Conservation (phyloP, 2,113 vertebrate species). For the Halcyon malimbica region DNA sequence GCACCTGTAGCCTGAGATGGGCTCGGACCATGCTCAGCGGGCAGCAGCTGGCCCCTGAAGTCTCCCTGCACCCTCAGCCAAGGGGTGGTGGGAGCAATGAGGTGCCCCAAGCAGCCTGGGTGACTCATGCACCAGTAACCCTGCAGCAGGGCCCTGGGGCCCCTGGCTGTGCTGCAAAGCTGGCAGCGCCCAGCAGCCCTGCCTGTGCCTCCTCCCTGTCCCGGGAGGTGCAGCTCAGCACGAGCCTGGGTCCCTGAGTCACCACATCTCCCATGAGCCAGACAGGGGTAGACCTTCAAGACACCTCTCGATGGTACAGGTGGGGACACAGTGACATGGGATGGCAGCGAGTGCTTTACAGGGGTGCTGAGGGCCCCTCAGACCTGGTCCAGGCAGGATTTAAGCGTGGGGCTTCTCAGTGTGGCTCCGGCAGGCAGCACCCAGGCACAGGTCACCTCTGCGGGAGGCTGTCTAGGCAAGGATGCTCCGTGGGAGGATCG, state of each 20-base stretch:
- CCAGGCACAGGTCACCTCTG: not conserved
- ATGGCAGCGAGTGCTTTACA: accelerated
- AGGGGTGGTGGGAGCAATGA: not conserved
- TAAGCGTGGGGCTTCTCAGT: accelerated
- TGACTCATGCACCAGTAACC: not conserved
- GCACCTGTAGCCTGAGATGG: accelerated
- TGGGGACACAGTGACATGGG: accelerated
- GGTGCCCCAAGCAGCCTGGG: not conserved
- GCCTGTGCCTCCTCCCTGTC: not conserved
- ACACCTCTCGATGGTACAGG: not conserved
- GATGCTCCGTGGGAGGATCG: not conserved
- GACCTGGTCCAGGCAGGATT: not conserved
- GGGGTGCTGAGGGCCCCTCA: not conserved
- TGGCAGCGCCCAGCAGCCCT: not conserved
- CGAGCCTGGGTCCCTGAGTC: not conserved
- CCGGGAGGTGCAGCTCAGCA: not conserved
- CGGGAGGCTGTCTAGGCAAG: not conserved
- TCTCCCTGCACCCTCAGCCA: not conserved
- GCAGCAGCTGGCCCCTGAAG: accelerated
- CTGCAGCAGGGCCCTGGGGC: not conserved
- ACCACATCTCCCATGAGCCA: accelerated
- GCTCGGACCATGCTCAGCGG: not conserved
- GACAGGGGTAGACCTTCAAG: not conserved
- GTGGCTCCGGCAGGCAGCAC: not conserved
- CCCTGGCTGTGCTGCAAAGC: not conserved